phyloP scores from a whole-genome alignment of 2,113 vertebrate species.

The Ciconia maguari region DNA sequence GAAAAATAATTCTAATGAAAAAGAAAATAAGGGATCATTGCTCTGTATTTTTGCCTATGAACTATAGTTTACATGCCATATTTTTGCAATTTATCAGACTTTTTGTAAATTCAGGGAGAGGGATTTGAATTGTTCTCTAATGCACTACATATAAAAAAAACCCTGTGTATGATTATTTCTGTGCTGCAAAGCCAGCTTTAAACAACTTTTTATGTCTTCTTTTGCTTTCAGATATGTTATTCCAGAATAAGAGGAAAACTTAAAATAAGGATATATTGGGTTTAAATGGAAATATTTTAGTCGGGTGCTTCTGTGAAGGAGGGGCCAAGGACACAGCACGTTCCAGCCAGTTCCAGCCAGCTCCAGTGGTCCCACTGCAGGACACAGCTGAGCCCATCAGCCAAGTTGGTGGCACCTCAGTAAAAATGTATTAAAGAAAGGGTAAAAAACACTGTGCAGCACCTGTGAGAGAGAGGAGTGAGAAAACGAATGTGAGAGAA shows the following conservation, averaged over 20 bases:
- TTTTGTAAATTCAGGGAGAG: constrained; percentile 11
- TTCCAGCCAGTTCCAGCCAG: neutral
- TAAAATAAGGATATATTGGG: neutral
- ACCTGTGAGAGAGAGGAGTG: neutral
- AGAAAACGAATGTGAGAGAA: neutral
- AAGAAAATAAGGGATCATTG: constrained; percentile 18
- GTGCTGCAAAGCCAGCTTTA: neutral
- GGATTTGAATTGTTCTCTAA: neutral
- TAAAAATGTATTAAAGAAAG: neutral
- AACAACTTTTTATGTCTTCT: neutral
- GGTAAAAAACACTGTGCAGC: neutral
- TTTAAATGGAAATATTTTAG: neutral
- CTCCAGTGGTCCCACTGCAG: neutral
- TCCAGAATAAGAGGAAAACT: neutral
- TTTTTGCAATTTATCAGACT: neutral
- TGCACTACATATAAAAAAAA: too few relatives aligned
- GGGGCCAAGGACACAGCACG: rapidly evolving
- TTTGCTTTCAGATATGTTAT: neutral
- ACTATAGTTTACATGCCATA: neutral
- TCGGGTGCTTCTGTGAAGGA: neutral
- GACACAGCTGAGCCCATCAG: neutral
- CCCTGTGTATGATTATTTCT: neutral
- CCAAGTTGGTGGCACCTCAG: neutral
- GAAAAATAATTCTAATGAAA: constrained; percentile 42
- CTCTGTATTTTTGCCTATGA: neutral